These are phyloP conservation scores for Halcyon chelicuti DNA, from an alignment of 2,797 vertebrate genomes.

Conservation along the genomic window DNA sequence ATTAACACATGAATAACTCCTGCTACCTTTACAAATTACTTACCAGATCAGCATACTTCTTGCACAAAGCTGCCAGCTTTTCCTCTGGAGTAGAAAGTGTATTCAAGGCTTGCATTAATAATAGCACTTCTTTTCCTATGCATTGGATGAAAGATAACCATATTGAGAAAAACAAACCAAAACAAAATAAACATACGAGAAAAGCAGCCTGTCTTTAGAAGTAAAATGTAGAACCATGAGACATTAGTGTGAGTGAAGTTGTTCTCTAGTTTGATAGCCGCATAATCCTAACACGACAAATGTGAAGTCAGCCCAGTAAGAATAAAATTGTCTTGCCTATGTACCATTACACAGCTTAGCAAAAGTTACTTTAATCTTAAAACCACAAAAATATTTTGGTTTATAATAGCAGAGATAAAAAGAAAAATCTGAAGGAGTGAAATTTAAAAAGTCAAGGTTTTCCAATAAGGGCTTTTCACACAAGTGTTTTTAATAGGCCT, in stretches of 20 bases:
- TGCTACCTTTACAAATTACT: conserved; percentile 69
- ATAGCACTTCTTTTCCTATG: conserved; percentile 94
- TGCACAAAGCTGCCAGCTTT: conserved; percentile 97
- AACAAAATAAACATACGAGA: not conserved
- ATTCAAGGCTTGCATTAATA: conserved; percentile 97
- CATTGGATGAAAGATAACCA: conserved; percentile 39
- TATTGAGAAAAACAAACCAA: not conserved
- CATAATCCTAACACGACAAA: not conserved
- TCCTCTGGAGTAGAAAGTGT: conserved; percentile 94
- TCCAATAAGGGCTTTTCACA: not conserved
- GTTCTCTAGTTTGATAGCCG: not conserved
- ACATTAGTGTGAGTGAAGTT: not conserved
- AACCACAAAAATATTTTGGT: not conserved
- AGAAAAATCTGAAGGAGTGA: not conserved
- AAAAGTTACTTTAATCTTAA: not conserved
- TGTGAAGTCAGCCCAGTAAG: not conserved
- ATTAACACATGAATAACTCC: conserved; percentile 27
- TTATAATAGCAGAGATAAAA: not conserved
- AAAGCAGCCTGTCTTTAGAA: not conserved
- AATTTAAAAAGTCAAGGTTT: not conserved
- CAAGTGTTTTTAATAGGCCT: not conserved
- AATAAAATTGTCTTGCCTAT: not conserved
- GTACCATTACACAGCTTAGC: not conserved
- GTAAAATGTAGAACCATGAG: not conserved
- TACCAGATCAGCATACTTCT: conserved; percentile 98